Evolutionary conservation across 2,888 invertebrate species (phyloP).

Genomic region (Pteria penguin): DNA sequence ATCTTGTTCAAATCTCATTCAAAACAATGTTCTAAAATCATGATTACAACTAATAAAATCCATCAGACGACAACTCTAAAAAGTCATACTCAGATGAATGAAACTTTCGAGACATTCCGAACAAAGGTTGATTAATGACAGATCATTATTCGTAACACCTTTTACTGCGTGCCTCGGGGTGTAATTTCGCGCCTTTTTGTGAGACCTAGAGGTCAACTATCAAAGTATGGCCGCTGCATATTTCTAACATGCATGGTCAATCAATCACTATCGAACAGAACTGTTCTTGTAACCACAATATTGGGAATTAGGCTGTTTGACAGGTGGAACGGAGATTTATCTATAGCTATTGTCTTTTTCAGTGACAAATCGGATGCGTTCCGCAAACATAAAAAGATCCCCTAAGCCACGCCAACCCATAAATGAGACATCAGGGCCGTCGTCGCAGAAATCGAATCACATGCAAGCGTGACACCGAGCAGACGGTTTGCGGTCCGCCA

Average conservation of each 20-base stretch:
- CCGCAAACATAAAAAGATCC: background rate
- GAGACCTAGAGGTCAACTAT: background rate
- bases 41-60: too few species aligned
- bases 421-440: background rate
- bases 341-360: background rate
- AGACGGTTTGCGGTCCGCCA: too few species aligned
- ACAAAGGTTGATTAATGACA: background rate
- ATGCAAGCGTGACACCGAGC: too few species aligned
- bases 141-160: background rate
- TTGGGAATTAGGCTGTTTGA: background rate
- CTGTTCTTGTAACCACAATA: background rate
- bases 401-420: background rate
- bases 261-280: conserved; percentile 13
- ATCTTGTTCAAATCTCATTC: too few species aligned
- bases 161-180: background rate
- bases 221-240: background rate
- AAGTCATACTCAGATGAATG: too few species aligned
- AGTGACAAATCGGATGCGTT: background rate
- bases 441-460: too few species aligned
- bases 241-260: background rate
- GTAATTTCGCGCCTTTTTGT: background rate
- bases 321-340: background rate
- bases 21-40: too few species aligned
- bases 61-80: too few species aligned
- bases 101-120: background rate